A percentile compares a stretch with the other conserved stretches of the same genome.
phyloP scores from a whole-genome alignment of 2,888 invertebrate species.

The Drosophila monieri region DNA sequence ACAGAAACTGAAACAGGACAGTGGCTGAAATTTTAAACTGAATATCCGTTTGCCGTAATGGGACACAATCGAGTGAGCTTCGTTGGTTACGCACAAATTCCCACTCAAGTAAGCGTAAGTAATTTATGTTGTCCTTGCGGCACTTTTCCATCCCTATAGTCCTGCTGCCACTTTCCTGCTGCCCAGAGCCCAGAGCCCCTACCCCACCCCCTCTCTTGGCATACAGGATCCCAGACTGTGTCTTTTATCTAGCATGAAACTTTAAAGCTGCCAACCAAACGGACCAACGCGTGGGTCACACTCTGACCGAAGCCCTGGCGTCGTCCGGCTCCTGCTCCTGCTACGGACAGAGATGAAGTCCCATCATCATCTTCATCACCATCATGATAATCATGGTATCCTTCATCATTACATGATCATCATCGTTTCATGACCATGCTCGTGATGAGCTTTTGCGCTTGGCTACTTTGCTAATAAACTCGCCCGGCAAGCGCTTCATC shows the following conservation, averaged over 20 bases:
- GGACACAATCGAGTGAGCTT: constrained; percentile 78
- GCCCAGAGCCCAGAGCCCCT: neutral
- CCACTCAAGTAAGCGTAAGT: constrained; percentile 81
- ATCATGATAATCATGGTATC: constrained; percentile 16
- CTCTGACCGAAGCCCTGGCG: constrained; percentile 31
- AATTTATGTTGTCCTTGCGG: constrained; percentile 80
- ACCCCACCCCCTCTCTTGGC: neutral
- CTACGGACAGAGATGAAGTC: constrained; percentile 10
- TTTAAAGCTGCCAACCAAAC: constrained; percentile 64
- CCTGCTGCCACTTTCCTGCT: neutral
- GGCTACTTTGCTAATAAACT: constrained; percentile 78
- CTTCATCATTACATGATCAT: constrained; percentile 22
- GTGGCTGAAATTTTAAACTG: constrained; percentile 72
- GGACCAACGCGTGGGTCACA: constrained; percentile 57
- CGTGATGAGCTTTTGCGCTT: constrained; percentile 65
- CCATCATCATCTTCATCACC: constrained; percentile 36
- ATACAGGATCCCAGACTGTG: constrained; percentile 15
- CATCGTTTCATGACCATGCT: constrained; percentile 13
- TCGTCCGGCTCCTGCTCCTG: constrained; percentile 27
- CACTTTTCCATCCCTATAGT: constrained; percentile 50
- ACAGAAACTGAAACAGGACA: constrained; percentile 24
- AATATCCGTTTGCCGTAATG: constrained; percentile 77
- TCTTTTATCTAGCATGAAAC: constrained; percentile 71
- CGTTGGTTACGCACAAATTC: constrained; percentile 81
- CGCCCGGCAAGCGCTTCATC: constrained; percentile 50